These are phyloP conservation scores for Pteronura brasiliensis DNA, from an alignment of 2,113 vertebrate genomes.

Conservation along the genomic window DNA sequence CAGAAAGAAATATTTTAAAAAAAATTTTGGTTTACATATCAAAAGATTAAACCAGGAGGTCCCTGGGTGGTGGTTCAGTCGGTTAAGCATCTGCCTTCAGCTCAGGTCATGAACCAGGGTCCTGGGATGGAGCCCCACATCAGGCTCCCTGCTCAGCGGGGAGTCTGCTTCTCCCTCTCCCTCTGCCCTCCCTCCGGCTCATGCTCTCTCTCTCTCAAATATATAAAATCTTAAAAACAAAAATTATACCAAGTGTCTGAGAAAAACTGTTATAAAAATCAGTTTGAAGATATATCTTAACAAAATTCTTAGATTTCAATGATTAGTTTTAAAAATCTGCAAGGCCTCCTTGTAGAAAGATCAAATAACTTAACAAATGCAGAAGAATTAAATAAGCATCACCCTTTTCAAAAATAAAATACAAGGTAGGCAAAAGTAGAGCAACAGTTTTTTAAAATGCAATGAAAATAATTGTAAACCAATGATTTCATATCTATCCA, in stretches of 20 bases:
- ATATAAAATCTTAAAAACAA: background rate
- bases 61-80: background rate
- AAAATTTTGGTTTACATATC: background rate
- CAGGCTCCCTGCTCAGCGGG: background rate
- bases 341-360: background rate
- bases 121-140: background rate
- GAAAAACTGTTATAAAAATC: background rate
- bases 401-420: slow-evolving; percentile 3
- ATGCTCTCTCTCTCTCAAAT: background rate
- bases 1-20: background rate
- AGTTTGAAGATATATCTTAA: background rate
- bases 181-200: background rate
- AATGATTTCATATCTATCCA: background rate
- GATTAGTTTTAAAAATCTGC: background rate
- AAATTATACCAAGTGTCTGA: background rate
- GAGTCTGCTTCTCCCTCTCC: background rate
- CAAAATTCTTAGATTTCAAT: background rate
- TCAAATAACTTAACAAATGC: background rate
- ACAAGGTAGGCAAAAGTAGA: background rate
- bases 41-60: background rate
- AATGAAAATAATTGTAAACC: background rate
- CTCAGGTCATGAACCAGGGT: background rate
- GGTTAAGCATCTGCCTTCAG: background rate
- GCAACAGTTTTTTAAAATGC: background rate
- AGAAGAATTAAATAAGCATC: background rate